Evolutionary conservation across 2,113 vertebrate species (phyloP).

Genomic region (Corythornis madagascariensis): DNA sequence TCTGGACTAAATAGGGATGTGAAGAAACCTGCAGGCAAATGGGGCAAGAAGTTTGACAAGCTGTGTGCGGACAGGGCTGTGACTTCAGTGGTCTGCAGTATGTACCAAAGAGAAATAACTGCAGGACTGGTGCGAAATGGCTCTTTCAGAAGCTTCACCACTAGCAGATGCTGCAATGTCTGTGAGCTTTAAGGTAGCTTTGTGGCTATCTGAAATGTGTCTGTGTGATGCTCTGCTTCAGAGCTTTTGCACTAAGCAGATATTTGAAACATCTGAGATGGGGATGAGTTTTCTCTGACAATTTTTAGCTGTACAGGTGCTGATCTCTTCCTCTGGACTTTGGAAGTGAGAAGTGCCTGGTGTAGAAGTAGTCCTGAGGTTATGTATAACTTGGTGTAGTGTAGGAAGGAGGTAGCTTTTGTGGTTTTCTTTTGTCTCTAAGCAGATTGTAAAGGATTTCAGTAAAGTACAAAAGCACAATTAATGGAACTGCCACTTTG

Average conservation of each 20-base stretch:
- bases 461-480: background rate
- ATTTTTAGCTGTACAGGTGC: background rate
- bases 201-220: background rate
- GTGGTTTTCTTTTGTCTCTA: background rate
- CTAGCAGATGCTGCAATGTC: background rate
- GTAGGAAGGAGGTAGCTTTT: background rate
- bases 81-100: background rate
- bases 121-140: background rate
- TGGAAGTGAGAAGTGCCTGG: background rate
- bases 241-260: background rate
- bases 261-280: background rate
- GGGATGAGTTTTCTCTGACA: background rate
- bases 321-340: background rate
- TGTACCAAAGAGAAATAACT: background rate
- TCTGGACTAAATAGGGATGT: background rate
- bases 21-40: background rate
- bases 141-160: background rate
- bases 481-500: background rate
- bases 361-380: background rate
- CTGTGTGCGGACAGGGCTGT: background rate
- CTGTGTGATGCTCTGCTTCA: background rate
- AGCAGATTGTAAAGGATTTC: background rate
- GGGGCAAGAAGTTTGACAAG: background rate
- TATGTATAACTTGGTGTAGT: background rate
- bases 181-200: background rate